Base-by-base conservation (phyloP, 2,113 vertebrate genomes). In the Megaceryle torquata region DNA sequence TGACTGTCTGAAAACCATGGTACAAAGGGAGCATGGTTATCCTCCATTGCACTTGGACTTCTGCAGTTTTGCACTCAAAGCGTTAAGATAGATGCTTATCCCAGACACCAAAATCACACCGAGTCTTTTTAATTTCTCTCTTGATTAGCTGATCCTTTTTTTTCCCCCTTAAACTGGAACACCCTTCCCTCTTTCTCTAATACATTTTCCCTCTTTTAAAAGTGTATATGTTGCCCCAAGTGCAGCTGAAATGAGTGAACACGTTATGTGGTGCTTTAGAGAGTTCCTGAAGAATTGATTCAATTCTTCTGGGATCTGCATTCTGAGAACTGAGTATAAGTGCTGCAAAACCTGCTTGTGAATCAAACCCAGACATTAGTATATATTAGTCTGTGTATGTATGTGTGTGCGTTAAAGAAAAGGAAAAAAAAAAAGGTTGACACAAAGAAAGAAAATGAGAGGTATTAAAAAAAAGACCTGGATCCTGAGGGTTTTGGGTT, bases 281-380 rank as follows among this genome's bases (percentile, higher is more conserved):
- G 96, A 96, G 86, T 88, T 94, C 90, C 94, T 75, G 63, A 95
- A 88, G 95, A 96, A 96, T 95, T 93, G 95, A 83, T 70, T 96
- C 88, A 79, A 67, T 81, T 94, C 96, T 91, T 74, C 87, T 69
- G 89, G 95, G 96, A 94, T 96, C 85, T 89, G 76, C 80, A 74
- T 96, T 93, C 93, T 83, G 88, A 97, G 95, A 76, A 94, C 86
- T 61, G 68, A 92, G 72, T 41, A 3, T 65, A 89, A 96, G 90
- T 86, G 92, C 33, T 60, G 79, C 77, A 61, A 74, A 96, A 91
- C 80, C 95, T 96, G 87, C 94, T 96, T 96, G 94, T 95, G 95
- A 97, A 85, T 88, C 74, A 96, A 95, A 97, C 48, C 39, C 69
- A 95, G 69, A 60, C 63, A 82, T 31, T 86, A 88, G 93, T 80